Base-by-base conservation (phyloP, 2,113 vertebrate species). In the Nyctereutes procyonoides region DNA sequence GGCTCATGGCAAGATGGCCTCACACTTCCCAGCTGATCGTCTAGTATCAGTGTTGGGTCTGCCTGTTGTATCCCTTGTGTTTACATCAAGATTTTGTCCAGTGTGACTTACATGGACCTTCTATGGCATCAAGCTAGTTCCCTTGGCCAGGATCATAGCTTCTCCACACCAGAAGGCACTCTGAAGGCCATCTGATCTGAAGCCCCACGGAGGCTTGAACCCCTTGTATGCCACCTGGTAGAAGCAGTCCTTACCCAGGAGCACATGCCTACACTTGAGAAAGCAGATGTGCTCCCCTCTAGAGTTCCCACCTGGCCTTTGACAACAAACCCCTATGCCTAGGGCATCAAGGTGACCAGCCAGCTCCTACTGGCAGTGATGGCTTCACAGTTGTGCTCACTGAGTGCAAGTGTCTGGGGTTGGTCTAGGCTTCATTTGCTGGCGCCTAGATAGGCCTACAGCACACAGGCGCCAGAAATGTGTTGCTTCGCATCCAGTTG, bases 251-350 rank as follows among this genome's bases (percentile, higher is more conserved):
- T 58, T 38, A 9, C 24, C 77, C 3, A 7, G 1, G 26, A 56
- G 53, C 48, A 4, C 28, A 14, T 3, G 32, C 71, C 65, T 48
- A 0, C 5, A 1, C 53, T 62, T 13, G 43, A 83, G 28, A 58
- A 15, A 71, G 62, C 63, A 60, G 4, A 16, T 0, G 0, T 13
- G 14, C 56, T 89, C 43, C 71, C 88, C 26, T 38, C 73, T 80
- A 19, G 30, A 77, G 38, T 67, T 88, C 58, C 80, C 71, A 53
- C 10, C 28, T 77, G 88, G 22, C 79, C 55, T 84, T 96, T 19
- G 62, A 53, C 82, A 76, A 38, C 11, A 26, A 51, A 15, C 13
- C 28, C 74, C 53, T 38, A 9, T 53, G 24, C 30, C 19, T 63
- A 28, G 19, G 48, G 20, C 20, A 28, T 56, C 62, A 10, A 32